phyloP scores from a whole-genome alignment of 2,888 invertebrate species.

The Orthosia gracilis region DNA sequence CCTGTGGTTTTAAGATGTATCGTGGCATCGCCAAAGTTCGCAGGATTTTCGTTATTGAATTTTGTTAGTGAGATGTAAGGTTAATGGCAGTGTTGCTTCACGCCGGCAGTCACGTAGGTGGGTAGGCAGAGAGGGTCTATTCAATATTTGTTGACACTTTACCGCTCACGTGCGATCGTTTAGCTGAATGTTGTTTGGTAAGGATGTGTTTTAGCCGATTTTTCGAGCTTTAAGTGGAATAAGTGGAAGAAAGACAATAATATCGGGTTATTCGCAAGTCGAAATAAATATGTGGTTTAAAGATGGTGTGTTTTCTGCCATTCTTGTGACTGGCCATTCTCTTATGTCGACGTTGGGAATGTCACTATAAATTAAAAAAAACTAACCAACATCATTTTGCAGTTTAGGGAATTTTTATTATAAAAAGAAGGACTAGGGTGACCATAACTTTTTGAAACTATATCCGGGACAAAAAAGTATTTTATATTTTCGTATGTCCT shows the following conservation, averaged over 20 bases:
- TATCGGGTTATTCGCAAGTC: not conserved
- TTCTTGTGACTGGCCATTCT: not conserved
- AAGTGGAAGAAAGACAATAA: not conserved
- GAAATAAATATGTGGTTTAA: not conserved
- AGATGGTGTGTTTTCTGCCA: conserved; percentile 6
- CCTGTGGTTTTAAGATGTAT: conserved; percentile 61
- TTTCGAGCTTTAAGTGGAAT: conserved; percentile 6
- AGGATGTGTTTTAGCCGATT: conserved; percentile 6
- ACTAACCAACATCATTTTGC: not conserved
- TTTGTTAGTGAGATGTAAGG: conserved; percentile 76
- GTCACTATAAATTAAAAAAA: not conserved
- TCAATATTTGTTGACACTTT: conserved; percentile 52
- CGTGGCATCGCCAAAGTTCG: conserved; percentile 70
- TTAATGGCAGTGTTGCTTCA: conserved; percentile 66
- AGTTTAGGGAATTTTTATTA: not conserved
- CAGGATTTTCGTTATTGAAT: conserved; percentile 79
- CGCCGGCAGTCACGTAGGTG: conserved; percentile 49
- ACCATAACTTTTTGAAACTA: not conserved
- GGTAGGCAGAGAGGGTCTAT: conserved; percentile 41
- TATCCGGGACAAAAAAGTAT: conserved; percentile 25
- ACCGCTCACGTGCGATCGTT: conserved; percentile 30
- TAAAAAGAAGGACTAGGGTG: conserved; percentile 6
- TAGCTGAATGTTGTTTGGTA: conserved; percentile 33
- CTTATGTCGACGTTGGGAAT: not conserved
- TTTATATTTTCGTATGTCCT: conserved; percentile 10